These are phyloP conservation scores for Pachyramphus minor DNA, from an alignment of 2,113 vertebrate species.

Conservation along the genomic window DNA sequence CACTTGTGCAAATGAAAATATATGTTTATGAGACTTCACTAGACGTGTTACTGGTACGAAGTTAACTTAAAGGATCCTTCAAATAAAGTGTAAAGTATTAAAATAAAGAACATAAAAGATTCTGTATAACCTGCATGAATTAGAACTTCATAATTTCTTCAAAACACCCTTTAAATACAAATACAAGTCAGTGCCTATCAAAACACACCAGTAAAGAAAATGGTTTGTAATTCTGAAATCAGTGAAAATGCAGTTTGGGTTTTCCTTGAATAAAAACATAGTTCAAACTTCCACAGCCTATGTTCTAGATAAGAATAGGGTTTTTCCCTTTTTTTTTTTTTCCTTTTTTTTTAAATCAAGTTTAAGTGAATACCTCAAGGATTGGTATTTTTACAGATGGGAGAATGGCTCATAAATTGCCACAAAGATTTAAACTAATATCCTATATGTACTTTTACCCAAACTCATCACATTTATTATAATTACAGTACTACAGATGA, in stretches of 20 bases:
- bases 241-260: background rate
- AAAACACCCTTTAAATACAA: background rate
- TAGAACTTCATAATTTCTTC: background rate
- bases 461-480: background rate
- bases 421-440: background rate
- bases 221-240: background rate
- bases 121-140: background rate
- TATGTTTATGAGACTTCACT: background rate
- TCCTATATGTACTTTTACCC: background rate
- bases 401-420: background rate
- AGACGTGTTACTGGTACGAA: background rate
- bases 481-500: background rate
- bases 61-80: background rate
- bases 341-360: background rate
- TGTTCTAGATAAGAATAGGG: background rate
- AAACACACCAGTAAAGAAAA: background rate
- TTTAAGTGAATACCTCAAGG: background rate
- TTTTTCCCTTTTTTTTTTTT: fast-evolving
- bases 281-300: background rate
- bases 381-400: background rate
- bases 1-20: background rate
- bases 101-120: background rate
- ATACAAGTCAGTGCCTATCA: background rate
- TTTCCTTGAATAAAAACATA: background rate
- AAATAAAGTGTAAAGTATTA: background rate